Base-by-base conservation (phyloP, 2,888 invertebrate species). In the Anorthoa munda region DNA sequence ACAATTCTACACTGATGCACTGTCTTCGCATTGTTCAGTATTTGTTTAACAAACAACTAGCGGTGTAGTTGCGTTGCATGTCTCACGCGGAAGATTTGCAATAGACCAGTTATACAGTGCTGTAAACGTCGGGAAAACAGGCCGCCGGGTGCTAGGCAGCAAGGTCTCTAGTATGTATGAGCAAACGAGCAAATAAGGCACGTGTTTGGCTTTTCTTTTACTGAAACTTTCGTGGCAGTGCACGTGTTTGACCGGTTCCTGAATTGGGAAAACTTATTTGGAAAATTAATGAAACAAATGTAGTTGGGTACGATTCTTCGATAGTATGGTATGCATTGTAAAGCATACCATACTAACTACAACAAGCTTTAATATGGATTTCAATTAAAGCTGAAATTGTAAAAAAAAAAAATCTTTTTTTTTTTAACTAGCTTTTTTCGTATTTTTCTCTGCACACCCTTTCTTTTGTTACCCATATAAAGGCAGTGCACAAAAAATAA, bases 81-180 rank as follows among this genome's bases (percentile, higher is more conserved):
- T 80, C 82, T 79, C 83, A 88, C 78, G 73, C 85, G 88, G 88
- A 89, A 90, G 85, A 85, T 86, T 90, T 84, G 89, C 85, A 91
- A 91, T 83, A 87, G 84, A 75, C 82, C 75, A 82, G 77, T 81
- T 69, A 73, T 79, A 71, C 75, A 63, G 82, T 79, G 74, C 82
- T 83, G 86, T 84, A 89, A 86, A 85, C 81, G 86, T 75, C 81
- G 85, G 90, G 87, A 92, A 92, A 90, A 86, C 80, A 75, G 79
- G 76, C 77, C 70, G 81, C 2, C 56, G 56, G 31, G 11, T n/a
- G n/a, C 86, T 89, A 70, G 75, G 73, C 75, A 64, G 81, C 88
- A 92, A 89, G 91, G 88, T 83, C 83, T 72, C 21, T 53, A 68
- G 26, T 45, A 39, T 51, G 59, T 73, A 76, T 50, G 23, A 26